Base-by-base conservation (phyloP, 2,888 invertebrate genomes). In the Cyaniris semiargus region DNA sequence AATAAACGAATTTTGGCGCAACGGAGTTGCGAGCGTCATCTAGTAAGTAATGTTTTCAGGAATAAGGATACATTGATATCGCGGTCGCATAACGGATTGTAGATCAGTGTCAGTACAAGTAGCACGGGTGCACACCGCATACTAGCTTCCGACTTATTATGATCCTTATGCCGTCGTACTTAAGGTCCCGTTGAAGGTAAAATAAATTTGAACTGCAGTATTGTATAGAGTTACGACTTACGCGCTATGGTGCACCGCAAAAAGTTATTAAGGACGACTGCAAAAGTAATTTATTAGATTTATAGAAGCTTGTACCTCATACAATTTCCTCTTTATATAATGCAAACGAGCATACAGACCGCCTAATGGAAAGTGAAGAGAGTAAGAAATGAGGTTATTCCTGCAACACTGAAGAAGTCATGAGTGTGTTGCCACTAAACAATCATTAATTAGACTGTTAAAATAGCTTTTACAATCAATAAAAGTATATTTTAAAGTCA, bases 171-270 rank as follows among this genome's bases (percentile, higher is more conserved):
- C 0, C 0, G 18, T 4, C 3, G 4, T 15, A 4, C 5, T 53
- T 18, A 53, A 15, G 53, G 53, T 18, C 18, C 18, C 4, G 53
- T 53, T 18, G 3, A 15, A 18, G 18, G 53, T 18, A 53, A 18
- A 18, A 53, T 18, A 5, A 48, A 3, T 4, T 18, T 53, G 53
- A 18, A 53, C 18, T 5, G 18, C 18, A 53, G 53, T 18, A 53
- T 53, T 53, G 53, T 60, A 60, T 60, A 60, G 60, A 60, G 23
- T 60, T 60, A 60, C 23, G 60, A 60, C 13, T 60, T 60, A 60
- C 23, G 3, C 23, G 60, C 23, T 60, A 23, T 23, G 13, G 60
- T 23, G 60, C 10, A 60, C 60, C 60, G 60, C 60, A 60, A 60
- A 60, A 60, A 60, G 23, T 23, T 58, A 58, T 58, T 58, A 58